phyloP scores from a whole-genome alignment of 1,140 invertebrate species.

The Euura lappo region DNA sequence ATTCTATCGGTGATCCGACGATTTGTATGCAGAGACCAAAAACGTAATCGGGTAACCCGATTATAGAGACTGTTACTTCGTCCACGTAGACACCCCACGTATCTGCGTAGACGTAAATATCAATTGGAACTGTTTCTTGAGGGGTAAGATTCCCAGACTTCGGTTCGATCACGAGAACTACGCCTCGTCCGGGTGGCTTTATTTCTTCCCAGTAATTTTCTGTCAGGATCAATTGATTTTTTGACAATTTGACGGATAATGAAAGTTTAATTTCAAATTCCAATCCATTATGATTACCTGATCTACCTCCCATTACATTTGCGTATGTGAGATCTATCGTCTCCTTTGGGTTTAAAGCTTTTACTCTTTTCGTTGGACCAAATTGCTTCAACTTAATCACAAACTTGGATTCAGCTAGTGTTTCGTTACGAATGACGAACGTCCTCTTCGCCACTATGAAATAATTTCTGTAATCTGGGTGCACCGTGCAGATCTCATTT shows the following conservation, averaged over 20 bases:
- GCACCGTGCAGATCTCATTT: background rate
- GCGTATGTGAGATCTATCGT: background rate
- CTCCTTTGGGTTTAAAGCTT: background rate
- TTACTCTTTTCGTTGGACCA: background rate
- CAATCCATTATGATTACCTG: background rate
- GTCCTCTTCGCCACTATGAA: constrained; percentile 21
- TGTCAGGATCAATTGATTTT: background rate
- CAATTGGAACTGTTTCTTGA: constrained; percentile 29
- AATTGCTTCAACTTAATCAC: constrained; percentile 16
- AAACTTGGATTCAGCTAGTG: constrained; percentile 16
- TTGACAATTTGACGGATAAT: background rate
- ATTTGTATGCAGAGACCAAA: constrained; percentile 49
- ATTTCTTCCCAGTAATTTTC: constrained; percentile 15
- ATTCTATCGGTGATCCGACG: constrained; percentile 43
- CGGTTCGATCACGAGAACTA: constrained; percentile 25
- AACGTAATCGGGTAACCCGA: constrained; percentile 40
- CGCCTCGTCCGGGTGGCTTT: constrained; percentile 18
- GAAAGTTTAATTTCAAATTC: background rate
- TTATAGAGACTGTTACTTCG: constrained; percentile 49
- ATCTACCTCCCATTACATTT: background rate
- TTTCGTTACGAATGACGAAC: constrained; percentile 26
- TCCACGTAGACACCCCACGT: constrained; percentile 55
- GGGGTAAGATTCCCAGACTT: constrained; percentile 16
- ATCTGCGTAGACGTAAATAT: constrained; percentile 49
- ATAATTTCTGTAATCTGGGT: constrained; percentile 12